Conservation (phyloP, 2,797 vertebrate species). For the Coendou prehensilis region DNA sequence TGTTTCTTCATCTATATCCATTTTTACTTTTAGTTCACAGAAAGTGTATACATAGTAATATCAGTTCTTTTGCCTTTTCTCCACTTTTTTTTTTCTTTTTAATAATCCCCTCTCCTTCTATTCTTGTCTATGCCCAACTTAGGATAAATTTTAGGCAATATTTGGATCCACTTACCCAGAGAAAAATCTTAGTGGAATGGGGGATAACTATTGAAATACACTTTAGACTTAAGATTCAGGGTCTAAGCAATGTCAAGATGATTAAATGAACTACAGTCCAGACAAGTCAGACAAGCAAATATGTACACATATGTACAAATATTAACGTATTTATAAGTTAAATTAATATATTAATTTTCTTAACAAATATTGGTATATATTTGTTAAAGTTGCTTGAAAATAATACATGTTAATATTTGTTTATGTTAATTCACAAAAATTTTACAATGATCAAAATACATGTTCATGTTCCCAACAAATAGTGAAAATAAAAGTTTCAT, state of each 20-base stretch:
- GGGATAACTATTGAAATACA: background rate
- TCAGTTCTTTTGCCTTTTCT: background rate
- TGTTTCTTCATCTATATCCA: background rate
- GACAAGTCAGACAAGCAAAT: background rate
- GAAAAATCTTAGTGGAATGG: background rate
- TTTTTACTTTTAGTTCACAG: constrained; percentile 25
- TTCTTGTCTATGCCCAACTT: background rate
- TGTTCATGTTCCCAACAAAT: background rate
- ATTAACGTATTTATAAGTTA: background rate
- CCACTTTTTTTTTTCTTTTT: constrained; percentile 26
- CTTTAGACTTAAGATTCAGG: constrained; percentile 36
- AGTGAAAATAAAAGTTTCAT: constrained; percentile 41
- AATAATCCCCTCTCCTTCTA: background rate
- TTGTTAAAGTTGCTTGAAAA: background rate
- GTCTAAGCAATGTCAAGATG: constrained; percentile 15
- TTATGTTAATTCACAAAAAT: background rate
- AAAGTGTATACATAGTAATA: background rate
- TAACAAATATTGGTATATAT: background rate
- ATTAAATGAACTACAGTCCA: background rate
- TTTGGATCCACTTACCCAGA: constrained; percentile 35
- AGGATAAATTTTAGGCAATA: background rate
- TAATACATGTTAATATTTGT: background rate
- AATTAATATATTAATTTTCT: background rate
- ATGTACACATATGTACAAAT: background rate
- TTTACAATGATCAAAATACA: constrained; percentile 1